Conservation (phyloP, 2,797 vertebrate species). For the Chrosomus eos region DNA sequence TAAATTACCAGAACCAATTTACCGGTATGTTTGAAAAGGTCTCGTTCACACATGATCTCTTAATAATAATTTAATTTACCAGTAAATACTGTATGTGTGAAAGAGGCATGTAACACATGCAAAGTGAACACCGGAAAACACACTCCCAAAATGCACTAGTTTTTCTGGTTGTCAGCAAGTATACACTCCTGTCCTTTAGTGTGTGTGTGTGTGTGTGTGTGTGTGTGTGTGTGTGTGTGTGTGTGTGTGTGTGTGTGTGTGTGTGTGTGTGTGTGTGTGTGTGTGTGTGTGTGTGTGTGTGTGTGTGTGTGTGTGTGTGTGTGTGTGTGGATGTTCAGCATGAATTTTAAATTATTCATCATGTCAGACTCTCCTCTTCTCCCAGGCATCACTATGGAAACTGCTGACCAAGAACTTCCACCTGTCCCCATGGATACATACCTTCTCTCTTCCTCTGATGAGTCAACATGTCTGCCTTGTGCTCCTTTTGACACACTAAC, state of each 20-base stretch:
- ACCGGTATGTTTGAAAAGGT: no score
- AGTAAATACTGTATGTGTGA: no score
- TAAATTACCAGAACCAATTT: no score
- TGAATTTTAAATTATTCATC: conserved; percentile 52
- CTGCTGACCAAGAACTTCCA: conserved; percentile 78
- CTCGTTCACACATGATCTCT: no score
- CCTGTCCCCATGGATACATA: conserved; percentile 64
- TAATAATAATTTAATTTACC: no score
- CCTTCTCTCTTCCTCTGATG: conserved; percentile 63
- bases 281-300: background rate
- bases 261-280: conserved; percentile 13
- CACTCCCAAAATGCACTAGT: background rate
- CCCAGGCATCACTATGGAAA: conserved; percentile 70
- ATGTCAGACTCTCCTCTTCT: conserved; percentile 34
- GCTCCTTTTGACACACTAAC: conserved; percentile 29
- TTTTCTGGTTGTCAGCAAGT: conserved; percentile 26
- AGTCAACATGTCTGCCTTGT: conserved; percentile 60
- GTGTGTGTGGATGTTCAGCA: conserved; percentile 8
- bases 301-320: background rate
- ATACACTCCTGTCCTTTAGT: conserved; percentile 54
- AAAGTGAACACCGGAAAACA: no score
- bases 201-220: conserved; percentile 33
- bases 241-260: conserved; percentile 44
- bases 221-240: conserved; percentile 20
- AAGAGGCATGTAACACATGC: background rate